These are phyloP conservation scores for Hexactinellida sp. DNA, from an alignment of 37 sponge, comb jelly and placozoan species.

Conservation along the genomic window DNA sequence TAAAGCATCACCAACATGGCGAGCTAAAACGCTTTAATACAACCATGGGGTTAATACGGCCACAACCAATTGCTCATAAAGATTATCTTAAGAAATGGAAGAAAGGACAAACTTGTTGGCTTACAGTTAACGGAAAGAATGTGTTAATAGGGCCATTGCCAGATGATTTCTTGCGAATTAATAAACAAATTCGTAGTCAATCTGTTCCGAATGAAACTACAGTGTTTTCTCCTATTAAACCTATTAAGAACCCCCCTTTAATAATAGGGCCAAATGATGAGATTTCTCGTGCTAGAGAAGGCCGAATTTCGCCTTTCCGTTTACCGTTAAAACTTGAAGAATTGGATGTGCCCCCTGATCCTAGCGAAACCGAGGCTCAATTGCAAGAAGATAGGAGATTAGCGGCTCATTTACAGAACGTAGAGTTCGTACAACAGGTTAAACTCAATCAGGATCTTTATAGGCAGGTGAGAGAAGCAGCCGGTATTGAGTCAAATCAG, in stretches of 20 bases:
- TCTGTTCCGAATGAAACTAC: background rate
- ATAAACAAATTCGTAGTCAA: background rate
- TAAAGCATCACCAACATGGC: background rate
- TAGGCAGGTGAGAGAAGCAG: background rate
- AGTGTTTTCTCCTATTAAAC: background rate
- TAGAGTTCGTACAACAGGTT: background rate
- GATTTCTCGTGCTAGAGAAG: background rate
- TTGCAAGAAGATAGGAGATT: background rate
- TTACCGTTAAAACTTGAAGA: constrained; percentile 4
- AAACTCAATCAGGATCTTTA: background rate
- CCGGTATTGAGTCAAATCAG: background rate
- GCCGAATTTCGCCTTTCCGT: background rate
- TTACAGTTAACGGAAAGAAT: background rate
- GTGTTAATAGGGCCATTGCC: background rate
- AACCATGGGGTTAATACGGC: background rate
- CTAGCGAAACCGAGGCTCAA: background rate
- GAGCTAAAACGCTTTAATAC: background rate
- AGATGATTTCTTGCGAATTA: background rate
- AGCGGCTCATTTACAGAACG: background rate
- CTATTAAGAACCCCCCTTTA: background rate
- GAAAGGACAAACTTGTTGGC: background rate
- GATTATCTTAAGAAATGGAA: constrained; percentile 7
- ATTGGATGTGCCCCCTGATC: background rate
- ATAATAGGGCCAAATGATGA: background rate
- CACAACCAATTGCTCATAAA: background rate